phyloP scores from a whole-genome alignment of 2,888 invertebrate species.

The Campoplex capitator region DNA sequence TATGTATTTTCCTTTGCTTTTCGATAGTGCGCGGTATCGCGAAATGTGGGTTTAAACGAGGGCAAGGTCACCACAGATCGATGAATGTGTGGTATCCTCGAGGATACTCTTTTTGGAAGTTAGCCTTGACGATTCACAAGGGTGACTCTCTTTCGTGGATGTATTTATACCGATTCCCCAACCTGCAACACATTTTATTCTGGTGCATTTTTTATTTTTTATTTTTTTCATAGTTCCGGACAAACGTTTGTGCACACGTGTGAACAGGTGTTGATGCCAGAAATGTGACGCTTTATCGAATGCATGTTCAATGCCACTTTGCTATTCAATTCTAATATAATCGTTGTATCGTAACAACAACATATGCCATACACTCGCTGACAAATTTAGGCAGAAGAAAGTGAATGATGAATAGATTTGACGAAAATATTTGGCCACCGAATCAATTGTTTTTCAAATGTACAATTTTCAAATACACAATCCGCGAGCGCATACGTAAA shows the following conservation, averaged over 20 bases:
- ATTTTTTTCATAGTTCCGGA: constrained; percentile 19
- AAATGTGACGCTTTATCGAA: not conserved
- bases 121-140: constrained; percentile 55
- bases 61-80: constrained; percentile 65
- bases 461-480: not conserved
- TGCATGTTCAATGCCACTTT: not conserved
- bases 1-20: constrained; percentile 1
- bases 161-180: constrained; percentile 8
- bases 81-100: constrained; percentile 62
- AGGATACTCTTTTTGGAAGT: constrained; percentile 65
- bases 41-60: constrained; percentile 59
- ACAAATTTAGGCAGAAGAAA: no score
- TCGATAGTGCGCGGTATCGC: constrained; percentile 24
- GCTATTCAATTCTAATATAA: not conserved
- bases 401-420: no score
- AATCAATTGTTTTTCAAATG: no score
- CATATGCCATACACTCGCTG: no score
- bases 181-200: constrained; percentile 29
- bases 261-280: constrained; percentile 7
- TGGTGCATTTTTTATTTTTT: constrained; percentile 38
- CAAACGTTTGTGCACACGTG: constrained; percentile 8
- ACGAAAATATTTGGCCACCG: no score
- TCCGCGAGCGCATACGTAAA: not conserved
- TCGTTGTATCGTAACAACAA: no score
- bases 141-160: constrained; percentile 46